Percentiles rank a stretch among this genome's conserved stretches.
Conservation (phyloP, 2,888 invertebrate genomes). For the Resseliella maxima region DNA sequence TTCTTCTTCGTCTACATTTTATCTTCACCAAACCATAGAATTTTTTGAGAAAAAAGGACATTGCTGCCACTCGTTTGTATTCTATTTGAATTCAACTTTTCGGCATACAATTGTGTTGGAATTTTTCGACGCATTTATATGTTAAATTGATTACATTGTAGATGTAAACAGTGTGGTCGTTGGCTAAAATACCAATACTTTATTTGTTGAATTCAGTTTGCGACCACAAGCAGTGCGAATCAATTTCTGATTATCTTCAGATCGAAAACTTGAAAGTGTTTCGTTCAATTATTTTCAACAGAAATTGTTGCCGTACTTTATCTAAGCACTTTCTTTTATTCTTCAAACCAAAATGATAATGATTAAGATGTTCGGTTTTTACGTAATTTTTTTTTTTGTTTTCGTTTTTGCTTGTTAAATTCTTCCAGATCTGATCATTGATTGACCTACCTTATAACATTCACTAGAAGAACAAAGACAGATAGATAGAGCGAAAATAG, state of each 20-base stretch:
- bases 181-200: background rate
- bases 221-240: background rate
- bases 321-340: too few relatives aligned
- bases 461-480: background rate
- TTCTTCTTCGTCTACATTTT: too few relatives aligned
- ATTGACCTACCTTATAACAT: background rate
- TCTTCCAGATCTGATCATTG: background rate
- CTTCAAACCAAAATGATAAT: too few relatives aligned
- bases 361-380: background rate
- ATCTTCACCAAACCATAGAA: too few relatives aligned
- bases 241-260: constrained; percentile 3
- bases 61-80: too few relatives aligned
- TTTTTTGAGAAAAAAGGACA: too few relatives aligned
- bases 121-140: too few relatives aligned
- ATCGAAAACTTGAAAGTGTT: background rate
- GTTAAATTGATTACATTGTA: too few relatives aligned
- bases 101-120: background rate
- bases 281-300: background rate
- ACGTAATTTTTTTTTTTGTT: background rate
- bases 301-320: background rate
- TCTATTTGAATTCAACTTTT: background rate
- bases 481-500: too few relatives aligned
- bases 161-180: background rate
- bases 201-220: background rate
- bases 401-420: background rate